Conservation (phyloP, 2,797 vertebrate species). For the Silurus lanzhouensis region DNA sequence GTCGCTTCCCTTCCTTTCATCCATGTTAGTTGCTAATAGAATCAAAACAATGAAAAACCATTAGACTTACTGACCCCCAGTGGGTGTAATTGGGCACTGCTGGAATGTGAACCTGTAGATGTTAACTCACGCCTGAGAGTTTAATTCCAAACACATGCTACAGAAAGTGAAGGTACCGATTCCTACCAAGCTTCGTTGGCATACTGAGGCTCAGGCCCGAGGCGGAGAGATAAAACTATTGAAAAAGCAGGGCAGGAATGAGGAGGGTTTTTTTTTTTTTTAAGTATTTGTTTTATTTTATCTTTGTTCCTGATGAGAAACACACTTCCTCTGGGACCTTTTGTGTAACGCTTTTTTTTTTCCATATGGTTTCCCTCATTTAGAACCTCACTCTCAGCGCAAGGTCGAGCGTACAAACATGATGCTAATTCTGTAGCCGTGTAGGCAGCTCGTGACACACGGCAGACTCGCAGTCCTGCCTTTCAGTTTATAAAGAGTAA, state of each 20-base stretch:
- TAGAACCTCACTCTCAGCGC: slow-evolving; percentile 19
- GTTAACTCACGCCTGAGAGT: slow-evolving; percentile 30
- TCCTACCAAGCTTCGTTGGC: slow-evolving; percentile 6
- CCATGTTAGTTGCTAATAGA: slow-evolving; percentile 53
- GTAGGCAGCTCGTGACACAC: slow-evolving; percentile 22
- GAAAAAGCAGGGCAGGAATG: background rate
- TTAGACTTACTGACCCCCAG: slow-evolving; percentile 39
- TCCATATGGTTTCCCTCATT: slow-evolving; percentile 39
- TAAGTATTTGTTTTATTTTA: slow-evolving; percentile 27
- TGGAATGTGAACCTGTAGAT: slow-evolving; percentile 45
- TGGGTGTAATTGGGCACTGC: slow-evolving; percentile 47
- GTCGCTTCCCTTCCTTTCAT: slow-evolving; percentile 42
- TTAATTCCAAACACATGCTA: slow-evolving; percentile 50
- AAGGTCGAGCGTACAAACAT: slow-evolving; percentile 36
- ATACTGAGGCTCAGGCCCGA: slow-evolving; percentile 14
- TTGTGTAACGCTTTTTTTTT: background rate
- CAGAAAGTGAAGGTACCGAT: slow-evolving; percentile 33
- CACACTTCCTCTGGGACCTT: slow-evolving; percentile 25
- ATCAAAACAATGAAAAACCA: slow-evolving; percentile 45
- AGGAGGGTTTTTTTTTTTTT: background rate
- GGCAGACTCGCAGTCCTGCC: slow-evolving; percentile 11
- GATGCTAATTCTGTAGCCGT: slow-evolving; percentile 34
- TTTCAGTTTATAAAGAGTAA: slow-evolving; percentile 33
- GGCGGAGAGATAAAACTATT: slow-evolving; percentile 34
- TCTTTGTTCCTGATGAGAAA: slow-evolving; percentile 44